Conservation (phyloP, 2,113 vertebrate genomes). For the Eulacestoma nigropectus region DNA sequence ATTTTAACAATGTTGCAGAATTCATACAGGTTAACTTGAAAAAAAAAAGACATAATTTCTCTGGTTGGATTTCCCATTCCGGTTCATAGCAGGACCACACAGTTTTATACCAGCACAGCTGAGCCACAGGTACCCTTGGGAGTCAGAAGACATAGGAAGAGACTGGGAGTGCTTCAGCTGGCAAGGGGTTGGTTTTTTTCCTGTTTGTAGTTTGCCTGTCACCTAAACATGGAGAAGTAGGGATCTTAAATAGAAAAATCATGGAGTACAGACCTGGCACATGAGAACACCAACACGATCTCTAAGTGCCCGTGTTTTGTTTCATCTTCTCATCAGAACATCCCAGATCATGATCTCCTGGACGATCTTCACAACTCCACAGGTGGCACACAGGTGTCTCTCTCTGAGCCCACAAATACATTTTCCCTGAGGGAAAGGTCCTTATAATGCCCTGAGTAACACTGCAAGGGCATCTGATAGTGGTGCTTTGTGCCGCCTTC, state of each 20-base stretch:
- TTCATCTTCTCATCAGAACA: not conserved
- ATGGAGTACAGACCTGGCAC: not conserved
- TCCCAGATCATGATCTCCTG: not conserved
- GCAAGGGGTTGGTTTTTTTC: accelerated
- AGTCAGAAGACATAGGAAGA: not conserved
- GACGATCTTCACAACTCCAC: not conserved
- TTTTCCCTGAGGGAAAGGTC: not conserved
- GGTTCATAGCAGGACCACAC: not conserved
- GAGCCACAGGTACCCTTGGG: not conserved
- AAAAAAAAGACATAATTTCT: not conserved
- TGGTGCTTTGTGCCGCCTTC: not conserved
- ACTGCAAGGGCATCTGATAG: not conserved
- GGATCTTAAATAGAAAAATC: not conserved
- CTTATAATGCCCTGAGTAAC: not conserved
- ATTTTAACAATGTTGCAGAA: not conserved
- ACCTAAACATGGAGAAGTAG: not conserved
- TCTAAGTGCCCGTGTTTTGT: not conserved
- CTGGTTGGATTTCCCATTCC: not conserved
- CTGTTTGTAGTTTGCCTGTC: not conserved
- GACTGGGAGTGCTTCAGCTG: not conserved
- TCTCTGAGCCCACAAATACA: not conserved
- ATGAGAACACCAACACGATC: not conserved
- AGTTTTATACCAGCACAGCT: not conserved
- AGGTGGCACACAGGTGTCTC: not conserved
- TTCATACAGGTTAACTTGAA: not conserved